Conservation (phyloP, 2,113 vertebrate species). For the Megaleporinus macrocephalus region DNA sequence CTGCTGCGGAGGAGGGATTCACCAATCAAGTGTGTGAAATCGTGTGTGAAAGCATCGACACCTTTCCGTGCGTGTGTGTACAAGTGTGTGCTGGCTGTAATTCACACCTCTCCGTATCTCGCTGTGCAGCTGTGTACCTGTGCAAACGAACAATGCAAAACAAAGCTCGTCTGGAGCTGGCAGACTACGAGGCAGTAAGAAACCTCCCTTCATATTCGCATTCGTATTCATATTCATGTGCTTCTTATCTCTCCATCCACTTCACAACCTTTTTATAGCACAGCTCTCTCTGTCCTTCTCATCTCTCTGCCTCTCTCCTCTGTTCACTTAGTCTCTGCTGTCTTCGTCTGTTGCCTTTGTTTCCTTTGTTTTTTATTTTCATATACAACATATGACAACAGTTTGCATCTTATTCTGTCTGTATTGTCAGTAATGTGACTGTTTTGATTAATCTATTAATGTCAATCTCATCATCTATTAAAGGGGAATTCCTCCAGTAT, state of each 20-base stretch:
- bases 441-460: neutral
- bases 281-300: neutral
- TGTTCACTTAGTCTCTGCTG: constrained; percentile 4
- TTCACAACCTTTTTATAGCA: constrained; percentile 1
- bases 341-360: neutral
- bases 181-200: constrained; percentile 98
- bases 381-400: neutral
- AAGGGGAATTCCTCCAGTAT: too few species aligned
- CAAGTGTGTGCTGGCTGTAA: constrained; percentile 47
- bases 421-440: neutral
- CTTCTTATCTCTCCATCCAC: neutral
- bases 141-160: constrained; percentile 99
- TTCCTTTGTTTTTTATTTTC: too few species aligned
- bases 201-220: constrained; percentile 25
- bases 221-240: neutral
- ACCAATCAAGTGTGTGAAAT: constrained; percentile 21
- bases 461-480: neutral
- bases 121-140: constrained; percentile 93
- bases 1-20: neutral
- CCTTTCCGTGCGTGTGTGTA: neutral
- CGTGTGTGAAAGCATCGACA: constrained; percentile 4
- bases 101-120: constrained; percentile 40
- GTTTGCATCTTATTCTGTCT: neutral
- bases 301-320: neutral
- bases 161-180: constrained; percentile 95